These are phyloP conservation scores for Micropterix aruncella DNA, from an alignment of 2,888 invertebrate species.

Conservation along the genomic window DNA sequence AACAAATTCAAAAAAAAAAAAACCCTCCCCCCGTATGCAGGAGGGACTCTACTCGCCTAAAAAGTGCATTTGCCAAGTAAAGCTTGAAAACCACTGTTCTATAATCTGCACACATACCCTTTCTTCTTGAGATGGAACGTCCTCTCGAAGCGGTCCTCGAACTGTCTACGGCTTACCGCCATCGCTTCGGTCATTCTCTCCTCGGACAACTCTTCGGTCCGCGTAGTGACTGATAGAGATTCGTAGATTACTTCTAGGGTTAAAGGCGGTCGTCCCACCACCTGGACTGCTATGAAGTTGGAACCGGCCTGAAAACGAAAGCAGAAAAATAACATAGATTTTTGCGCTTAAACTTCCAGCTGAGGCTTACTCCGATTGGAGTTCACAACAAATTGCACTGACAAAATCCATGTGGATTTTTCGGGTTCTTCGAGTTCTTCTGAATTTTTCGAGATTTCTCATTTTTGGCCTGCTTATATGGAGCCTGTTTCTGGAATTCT, in stretches of 20 bases:
- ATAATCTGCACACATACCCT: constrained; percentile 48
- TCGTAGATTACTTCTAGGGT: constrained; percentile 74
- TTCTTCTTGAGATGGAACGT: constrained; percentile 62
- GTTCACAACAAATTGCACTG: no score
- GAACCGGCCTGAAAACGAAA: constrained; percentile 39
- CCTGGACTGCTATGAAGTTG: constrained; percentile 67
- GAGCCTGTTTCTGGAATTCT: no score
- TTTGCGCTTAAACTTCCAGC: no score
- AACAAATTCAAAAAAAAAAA: no score
- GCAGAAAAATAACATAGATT: no score
- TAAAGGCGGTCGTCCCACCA: constrained; percentile 66
- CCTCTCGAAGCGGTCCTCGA: constrained; percentile 67
- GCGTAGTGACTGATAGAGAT: constrained; percentile 46
- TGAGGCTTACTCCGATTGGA: no score
- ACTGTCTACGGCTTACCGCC: constrained; percentile 41
- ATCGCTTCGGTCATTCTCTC: constrained; percentile 52
- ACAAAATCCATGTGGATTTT: no score
- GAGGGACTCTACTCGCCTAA: no score
- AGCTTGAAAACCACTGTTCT: constrained; percentile 6
- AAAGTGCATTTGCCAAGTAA: neutral
- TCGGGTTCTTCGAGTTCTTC: no score
- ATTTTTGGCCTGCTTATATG: no score
- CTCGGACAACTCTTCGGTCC: constrained; percentile 37
- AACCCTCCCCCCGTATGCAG: no score
- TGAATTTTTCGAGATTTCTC: no score